Base-by-base conservation (phyloP, 1,140 invertebrate species). In the Drosophila gunungcola region DNA sequence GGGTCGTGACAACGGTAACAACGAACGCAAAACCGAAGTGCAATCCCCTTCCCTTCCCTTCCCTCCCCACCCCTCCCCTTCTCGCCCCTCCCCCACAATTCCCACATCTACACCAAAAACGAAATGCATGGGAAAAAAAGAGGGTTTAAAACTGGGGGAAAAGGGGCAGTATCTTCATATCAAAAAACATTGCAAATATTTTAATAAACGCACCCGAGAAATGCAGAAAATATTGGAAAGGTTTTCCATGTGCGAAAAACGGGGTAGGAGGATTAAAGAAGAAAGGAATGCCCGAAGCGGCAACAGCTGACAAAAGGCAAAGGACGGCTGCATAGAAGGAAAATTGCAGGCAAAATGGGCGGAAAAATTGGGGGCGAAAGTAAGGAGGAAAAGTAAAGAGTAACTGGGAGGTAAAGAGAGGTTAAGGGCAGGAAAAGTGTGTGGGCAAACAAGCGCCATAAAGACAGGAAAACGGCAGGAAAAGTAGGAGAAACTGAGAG, bases 1-100 rank as follows among this genome's bases (percentile, higher is more conserved):
- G 69, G 73, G 52, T 76, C 76, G 58, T 62, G 52, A 73, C 54
- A 56, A 53, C 64, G 72, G 53, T 45, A 45, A 46, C 52, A 45
- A 52, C 52, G 51, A 65, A 43, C 51, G 54, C 38, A 34, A 67
- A 45, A 42, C 60, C 65, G 57, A 60, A 32, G 60, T 41, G 62
- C 49, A 65, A 38, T 13, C 42, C 11, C 39, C 7, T 21, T 13
- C 42, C 11, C 39, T 4, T 21, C 16, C 16, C 16, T 21, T 21
- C 16, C 16, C 16, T 21, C 45, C 45, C 45, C 5, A 46, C 16
- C 16, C 16, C 16, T 21, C 16, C 43, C 10, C 43, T 11, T 0
- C 21, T 1, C 1, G 2, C 25, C 21, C 12, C 25, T 0, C 25
- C 45, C 4, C 21, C 45, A 12, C 12, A 6, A 21, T 21, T 21